Evolutionary conservation across 2,888 invertebrate genomes (phyloP).

Genomic region (Lucinisca nassula): DNA sequence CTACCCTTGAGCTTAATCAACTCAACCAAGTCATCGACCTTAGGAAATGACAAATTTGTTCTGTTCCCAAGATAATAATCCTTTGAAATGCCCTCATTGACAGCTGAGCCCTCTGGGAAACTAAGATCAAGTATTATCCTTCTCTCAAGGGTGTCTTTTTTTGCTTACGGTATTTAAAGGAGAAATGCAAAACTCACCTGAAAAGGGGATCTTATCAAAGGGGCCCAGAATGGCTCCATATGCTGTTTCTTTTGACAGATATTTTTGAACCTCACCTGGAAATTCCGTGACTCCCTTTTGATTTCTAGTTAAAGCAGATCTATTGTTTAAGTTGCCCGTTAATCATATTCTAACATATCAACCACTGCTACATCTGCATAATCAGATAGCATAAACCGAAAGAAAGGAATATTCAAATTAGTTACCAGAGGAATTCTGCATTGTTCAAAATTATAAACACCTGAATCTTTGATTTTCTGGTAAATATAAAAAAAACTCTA

Average conservation of each 20-base stretch:
- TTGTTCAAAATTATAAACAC: not conserved
- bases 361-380: not conserved
- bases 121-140: constrained; percentile 31
- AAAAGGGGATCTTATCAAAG: constrained; percentile 1
- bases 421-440: not conserved
- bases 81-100: not conserved
- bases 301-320: no score
- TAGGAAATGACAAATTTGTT: not conserved
- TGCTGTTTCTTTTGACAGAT: constrained; percentile 1
- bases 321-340: not conserved
- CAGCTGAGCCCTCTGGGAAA: not conserved
- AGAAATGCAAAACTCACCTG: not conserved
- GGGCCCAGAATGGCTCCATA: constrained; percentile 14
- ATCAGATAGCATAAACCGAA: not conserved
- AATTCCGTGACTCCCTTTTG: constrained; percentile 1
- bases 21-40: not conserved
- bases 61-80: not conserved
- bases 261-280: not conserved
- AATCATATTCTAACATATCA: not conserved
- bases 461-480: not conserved
- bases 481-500: not conserved
- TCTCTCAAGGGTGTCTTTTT: not conserved
- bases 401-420: not conserved
- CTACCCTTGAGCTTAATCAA: no score
- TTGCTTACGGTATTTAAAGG: constrained; percentile 20